Conservation (phyloP, 2,888 invertebrate species). For the Diploptera punctata region DNA sequence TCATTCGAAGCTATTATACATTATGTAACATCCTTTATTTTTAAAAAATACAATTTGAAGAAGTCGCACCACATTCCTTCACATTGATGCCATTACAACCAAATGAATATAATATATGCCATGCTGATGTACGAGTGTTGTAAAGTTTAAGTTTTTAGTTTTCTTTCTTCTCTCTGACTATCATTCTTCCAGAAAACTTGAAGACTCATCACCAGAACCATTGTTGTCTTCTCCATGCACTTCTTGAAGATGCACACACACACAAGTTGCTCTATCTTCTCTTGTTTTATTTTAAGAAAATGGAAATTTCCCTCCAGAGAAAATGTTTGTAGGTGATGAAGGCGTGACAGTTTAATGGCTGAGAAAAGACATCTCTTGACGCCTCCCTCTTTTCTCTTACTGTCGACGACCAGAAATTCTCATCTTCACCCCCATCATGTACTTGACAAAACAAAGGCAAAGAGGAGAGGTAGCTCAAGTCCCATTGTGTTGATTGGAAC, state of each 20-base stretch:
- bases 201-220: not conserved
- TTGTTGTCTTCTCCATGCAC: not conserved
- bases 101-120: too few species aligned
- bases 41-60: too few species aligned
- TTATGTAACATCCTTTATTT: too few species aligned
- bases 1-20: too few species aligned
- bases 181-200: slow-evolving; percentile 9
- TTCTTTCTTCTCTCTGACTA: not conserved
- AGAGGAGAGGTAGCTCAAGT: not conserved
- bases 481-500: slow-evolving; percentile 25
- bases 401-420: not conserved
- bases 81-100: too few species aligned
- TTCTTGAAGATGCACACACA: slow-evolving; percentile 11
- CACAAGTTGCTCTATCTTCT: slow-evolving; percentile 18
- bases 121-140: too few species aligned
- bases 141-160: not conserved
- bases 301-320: slow-evolving; percentile 21
- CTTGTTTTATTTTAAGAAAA: slow-evolving; percentile 28
- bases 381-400: not conserved
- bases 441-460: slow-evolving; percentile 12
- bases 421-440: not conserved
- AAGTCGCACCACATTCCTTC: too few species aligned
- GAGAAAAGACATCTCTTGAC: slow-evolving; percentile 20
- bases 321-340: slow-evolving; percentile 16
- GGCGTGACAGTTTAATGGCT: slow-evolving; percentile 29